Evolutionary conservation across 2,888 invertebrate species (phyloP).

Genomic region (Azorinus chamasolen): DNA sequence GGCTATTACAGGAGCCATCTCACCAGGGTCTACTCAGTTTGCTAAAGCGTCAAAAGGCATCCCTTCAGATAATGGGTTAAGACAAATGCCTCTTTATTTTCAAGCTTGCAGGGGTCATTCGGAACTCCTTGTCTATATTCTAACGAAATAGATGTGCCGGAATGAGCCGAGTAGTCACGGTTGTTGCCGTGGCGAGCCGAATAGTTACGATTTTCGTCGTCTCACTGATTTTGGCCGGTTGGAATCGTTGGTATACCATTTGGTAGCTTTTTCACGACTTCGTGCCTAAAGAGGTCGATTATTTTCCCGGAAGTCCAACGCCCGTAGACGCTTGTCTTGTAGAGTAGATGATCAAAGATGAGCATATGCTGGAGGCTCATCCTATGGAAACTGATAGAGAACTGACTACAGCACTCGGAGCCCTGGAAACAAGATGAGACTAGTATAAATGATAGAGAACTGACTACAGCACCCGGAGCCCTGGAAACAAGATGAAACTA

Average conservation of each 20-base stretch:
- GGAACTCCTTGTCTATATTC: too few species aligned
- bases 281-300: slow-evolving; percentile 38
- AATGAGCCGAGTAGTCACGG: too few species aligned
- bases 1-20: too few species aligned
- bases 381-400: slow-evolving; percentile 97
- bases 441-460: slow-evolving; percentile 93
- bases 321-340: slow-evolving; percentile 86
- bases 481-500: slow-evolving; percentile 54
- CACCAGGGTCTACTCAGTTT: too few species aligned
- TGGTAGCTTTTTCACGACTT: slow-evolving; percentile 46
- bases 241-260: slow-evolving; percentile 54
- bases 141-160: too few species aligned
- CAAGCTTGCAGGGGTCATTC: too few species aligned
- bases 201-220: too few species aligned
- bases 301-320: slow-evolving; percentile 30
- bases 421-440: slow-evolving; percentile 61
- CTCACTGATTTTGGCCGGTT: background rate
- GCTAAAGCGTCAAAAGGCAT: too few species aligned
- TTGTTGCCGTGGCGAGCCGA: too few species aligned
- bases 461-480: slow-evolving; percentile 74
- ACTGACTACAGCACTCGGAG: slow-evolving; percentile 73
- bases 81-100: too few species aligned
- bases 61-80: too few species aligned
- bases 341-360: slow-evolving; percentile 96
- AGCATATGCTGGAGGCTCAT: slow-evolving; percentile 95